Percentiles rank a stretch among this genome's conserved stretches.
phyloP scores from a whole-genome alignment of 1,140 invertebrate species.

The Idris sp. region DNA sequence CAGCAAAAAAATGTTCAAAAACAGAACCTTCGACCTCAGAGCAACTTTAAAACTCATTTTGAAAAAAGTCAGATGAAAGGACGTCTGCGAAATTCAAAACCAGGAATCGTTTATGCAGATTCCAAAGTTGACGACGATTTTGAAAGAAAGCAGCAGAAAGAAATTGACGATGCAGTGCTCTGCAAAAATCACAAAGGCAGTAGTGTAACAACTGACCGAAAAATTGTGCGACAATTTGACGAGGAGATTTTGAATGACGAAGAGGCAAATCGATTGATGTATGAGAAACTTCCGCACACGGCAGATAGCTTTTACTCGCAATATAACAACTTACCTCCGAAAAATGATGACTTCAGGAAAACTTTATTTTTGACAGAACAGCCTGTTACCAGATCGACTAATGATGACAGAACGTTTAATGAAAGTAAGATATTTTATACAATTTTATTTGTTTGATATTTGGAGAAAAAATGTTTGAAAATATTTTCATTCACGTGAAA shows the following conservation, averaged over 20 bases:
- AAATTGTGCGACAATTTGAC: slow-evolving; percentile 5
- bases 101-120: slow-evolving; percentile 40
- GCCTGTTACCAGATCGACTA: neutral
- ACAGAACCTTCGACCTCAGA: neutral
- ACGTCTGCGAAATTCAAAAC: neutral
- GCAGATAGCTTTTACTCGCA: slow-evolving; percentile 45
- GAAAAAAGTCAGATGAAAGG: neutral
- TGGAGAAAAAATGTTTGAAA: no score
- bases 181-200: slow-evolving; percentile 42
- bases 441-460: no score
- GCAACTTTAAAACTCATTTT: neutral
- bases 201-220: neutral
- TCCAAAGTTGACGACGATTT: slow-evolving; percentile 51
- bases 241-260: slow-evolving; percentile 17
- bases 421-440: no score
- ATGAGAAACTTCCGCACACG: slow-evolving; percentile 26
- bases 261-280: slow-evolving; percentile 40
- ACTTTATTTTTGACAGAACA: slow-evolving; percentile 11
- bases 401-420: slow-evolving; percentile 3
- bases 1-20: no score
- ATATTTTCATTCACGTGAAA: no score
- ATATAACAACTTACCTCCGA: slow-evolving; percentile 8
- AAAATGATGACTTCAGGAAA: slow-evolving; percentile 10
- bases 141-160: slow-evolving; percentile 57
- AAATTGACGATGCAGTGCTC: slow-evolving; percentile 54